Evolutionary conservation across 92 coral and sea anemone genomes (phyloP), one percentile per base, ranked within the genome.

Genomic region (Scolanthus callimorphus): DNA sequence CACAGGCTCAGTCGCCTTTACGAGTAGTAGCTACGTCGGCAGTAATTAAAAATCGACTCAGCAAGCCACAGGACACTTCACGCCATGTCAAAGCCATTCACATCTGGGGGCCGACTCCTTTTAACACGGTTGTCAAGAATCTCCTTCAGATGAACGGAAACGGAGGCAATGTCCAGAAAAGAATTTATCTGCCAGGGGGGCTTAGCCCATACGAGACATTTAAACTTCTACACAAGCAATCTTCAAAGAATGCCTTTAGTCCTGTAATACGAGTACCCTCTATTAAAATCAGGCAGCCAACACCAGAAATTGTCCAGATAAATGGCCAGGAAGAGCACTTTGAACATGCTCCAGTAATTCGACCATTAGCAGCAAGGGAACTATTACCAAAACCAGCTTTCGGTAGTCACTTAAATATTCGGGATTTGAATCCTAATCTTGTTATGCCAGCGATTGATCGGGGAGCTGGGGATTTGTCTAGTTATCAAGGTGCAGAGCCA

Each of bases 21-120:
- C 84, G 65, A 4, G 76, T 86, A 10, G 89, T 87, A 31, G 95
- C 89, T 20, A 84, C 95, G 41, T 87, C 95, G 25, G 84, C 95
- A 12, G 89, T 76, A 27, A 81, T 87, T 48, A 82, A 81, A 68
- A 74, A 71, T 37, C 78, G 83, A 8, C 71, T 63, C 4, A 84
- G 69, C 29, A 78, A 69, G 38, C 82, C 85, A 30, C 66, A 61
- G 27, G 59, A 77, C 2, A 59, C 76, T 22, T 74, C 65, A 13
- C 50, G 65, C 20, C 95, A 88, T 12, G 60, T 85, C 44, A 92
- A 92, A 51, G 96, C 98, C 2, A 88, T 92, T 57, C 98, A 92
- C 60, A 78, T 92, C 12, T 92, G 95, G 86, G 98, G 98, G 13
- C 62, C 90, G 1, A 90, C 95, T 1, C 98, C 98, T 0, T 92